These are phyloP conservation scores for Balaenoptera acutorostrata DNA, from an alignment of 2,113 vertebrate genomes.

Conservation along the genomic window DNA sequence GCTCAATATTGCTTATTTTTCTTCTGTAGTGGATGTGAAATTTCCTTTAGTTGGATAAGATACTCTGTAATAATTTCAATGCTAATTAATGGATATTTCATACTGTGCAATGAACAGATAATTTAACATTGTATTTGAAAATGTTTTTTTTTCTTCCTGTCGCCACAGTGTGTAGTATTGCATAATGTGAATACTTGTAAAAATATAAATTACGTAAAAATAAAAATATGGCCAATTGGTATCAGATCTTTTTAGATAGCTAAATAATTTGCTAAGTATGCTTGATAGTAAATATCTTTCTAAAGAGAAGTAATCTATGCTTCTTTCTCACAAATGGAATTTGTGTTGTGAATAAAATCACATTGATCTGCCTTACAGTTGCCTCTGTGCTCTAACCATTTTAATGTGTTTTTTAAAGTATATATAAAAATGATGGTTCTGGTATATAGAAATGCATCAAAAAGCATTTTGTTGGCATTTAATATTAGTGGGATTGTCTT, in stretches of 20 bases:
- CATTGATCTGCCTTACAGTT: slow-evolving; percentile 81
- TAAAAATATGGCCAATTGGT: slow-evolving; percentile 72
- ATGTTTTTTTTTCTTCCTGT: slow-evolving; percentile 87
- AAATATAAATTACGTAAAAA: slow-evolving; percentile 84
- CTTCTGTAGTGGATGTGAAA: slow-evolving; percentile 85
- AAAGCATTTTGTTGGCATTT: slow-evolving; percentile 78
- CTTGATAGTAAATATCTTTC: slow-evolving; percentile 79
- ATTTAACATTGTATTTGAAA: slow-evolving; percentile 87
- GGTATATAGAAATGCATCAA: slow-evolving; percentile 74
- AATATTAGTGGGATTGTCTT: slow-evolving; percentile 70
- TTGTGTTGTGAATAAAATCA: slow-evolving; percentile 82
- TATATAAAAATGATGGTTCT: slow-evolving; percentile 73
- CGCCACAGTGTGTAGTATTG: slow-evolving; percentile 84
- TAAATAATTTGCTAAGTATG: slow-evolving; percentile 72
- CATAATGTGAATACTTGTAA: slow-evolving; percentile 87
- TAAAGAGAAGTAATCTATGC: slow-evolving; percentile 81
- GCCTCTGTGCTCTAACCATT: slow-evolving; percentile 80
- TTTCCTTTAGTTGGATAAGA: slow-evolving; percentile 85
- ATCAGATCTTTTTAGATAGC: slow-evolving; percentile 73
- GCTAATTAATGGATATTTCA: slow-evolving; percentile 86
- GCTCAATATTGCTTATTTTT: slow-evolving; percentile 81
- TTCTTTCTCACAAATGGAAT: slow-evolving; percentile 83
- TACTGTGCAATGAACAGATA: slow-evolving; percentile 84
- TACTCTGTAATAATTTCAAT: slow-evolving; percentile 85
- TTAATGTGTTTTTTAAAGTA: slow-evolving; percentile 77